phyloP scores from a whole-genome alignment of 2,113 vertebrate genomes.

The Genyomyrus donnyi region DNA sequence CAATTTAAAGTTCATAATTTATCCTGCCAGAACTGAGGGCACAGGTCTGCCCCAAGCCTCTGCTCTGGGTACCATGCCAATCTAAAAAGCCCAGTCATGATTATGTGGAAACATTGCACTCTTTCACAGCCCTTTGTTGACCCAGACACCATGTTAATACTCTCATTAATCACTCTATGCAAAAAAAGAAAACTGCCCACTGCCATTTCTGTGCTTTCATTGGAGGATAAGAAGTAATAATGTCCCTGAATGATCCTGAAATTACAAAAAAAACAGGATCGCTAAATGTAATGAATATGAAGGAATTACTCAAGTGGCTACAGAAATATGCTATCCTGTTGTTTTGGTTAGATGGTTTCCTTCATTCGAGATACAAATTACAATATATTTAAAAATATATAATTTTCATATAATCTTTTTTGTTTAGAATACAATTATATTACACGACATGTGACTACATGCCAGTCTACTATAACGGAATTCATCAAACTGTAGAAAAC shows the following conservation, averaged over 20 bases:
- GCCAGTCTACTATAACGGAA: slow-evolving; percentile 23
- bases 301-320: not conserved
- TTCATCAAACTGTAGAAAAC: slow-evolving; percentile 42
- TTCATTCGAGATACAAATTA: not conserved
- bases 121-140: slow-evolving; percentile 9
- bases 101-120: not conserved
- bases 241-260: not conserved
- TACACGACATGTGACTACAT: slow-evolving; percentile 11
- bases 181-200: not conserved
- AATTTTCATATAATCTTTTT: not conserved
- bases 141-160: not conserved
- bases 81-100: not conserved
- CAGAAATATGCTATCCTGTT: not conserved
- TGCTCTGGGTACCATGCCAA: not conserved
- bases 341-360: not conserved
- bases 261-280: not conserved
- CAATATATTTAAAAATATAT: not conserved
- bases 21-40: not conserved
- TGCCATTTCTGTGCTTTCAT: not conserved
- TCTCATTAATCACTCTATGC: not conserved
- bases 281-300: not conserved
- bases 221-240: not conserved
- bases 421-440: not conserved
- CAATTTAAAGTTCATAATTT: not conserved
- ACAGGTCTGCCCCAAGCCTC: not conserved